Conservation (phyloP, 2,888 invertebrate genomes). For the Pandemis corylana region DNA sequence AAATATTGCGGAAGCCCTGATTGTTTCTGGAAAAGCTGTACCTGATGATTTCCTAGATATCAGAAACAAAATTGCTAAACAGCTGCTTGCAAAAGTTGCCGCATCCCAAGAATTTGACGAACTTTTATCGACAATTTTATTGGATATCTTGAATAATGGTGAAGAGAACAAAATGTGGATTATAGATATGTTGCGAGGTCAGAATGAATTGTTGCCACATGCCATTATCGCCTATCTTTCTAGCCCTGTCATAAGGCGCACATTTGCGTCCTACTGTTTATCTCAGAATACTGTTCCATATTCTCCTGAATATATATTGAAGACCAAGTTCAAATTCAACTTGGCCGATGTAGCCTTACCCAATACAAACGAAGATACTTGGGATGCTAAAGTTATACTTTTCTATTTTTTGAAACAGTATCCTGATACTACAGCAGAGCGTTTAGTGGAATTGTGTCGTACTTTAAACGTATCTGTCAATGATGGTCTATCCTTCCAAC, state of each 20-base stretch:
- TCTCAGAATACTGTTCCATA: constrained; percentile 63
- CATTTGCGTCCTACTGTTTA: constrained; percentile 63
- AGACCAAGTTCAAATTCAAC: constrained; percentile 76
- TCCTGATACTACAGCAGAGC: constrained; percentile 65
- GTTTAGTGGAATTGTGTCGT: constrained; percentile 68
- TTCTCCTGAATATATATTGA: constrained; percentile 73
- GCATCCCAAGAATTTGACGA: constrained; percentile 72
- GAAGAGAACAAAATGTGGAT: constrained; percentile 62
- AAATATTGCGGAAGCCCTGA: constrained; percentile 50
- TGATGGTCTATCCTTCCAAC: constrained; percentile 74
- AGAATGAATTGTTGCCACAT: constrained; percentile 66
- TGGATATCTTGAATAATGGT: constrained; percentile 60
- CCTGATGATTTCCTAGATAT: constrained; percentile 50
- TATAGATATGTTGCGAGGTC: constrained; percentile 66
- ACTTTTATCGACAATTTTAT: constrained; percentile 65
- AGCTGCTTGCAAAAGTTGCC: constrained; percentile 65
- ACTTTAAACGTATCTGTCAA: constrained; percentile 69
- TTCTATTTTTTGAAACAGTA: constrained; percentile 73
- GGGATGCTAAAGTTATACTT: constrained; percentile 78
- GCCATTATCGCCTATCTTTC: constrained; percentile 63
- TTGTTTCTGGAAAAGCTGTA: constrained; percentile 41
- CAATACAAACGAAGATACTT: constrained; percentile 78
- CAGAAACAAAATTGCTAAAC: constrained; percentile 58
- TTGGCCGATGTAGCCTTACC: constrained; percentile 72
- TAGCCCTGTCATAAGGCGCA: constrained; percentile 61